Conservation (phyloP, 2,888 invertebrate species). For the Clepsis dumicolana region DNA sequence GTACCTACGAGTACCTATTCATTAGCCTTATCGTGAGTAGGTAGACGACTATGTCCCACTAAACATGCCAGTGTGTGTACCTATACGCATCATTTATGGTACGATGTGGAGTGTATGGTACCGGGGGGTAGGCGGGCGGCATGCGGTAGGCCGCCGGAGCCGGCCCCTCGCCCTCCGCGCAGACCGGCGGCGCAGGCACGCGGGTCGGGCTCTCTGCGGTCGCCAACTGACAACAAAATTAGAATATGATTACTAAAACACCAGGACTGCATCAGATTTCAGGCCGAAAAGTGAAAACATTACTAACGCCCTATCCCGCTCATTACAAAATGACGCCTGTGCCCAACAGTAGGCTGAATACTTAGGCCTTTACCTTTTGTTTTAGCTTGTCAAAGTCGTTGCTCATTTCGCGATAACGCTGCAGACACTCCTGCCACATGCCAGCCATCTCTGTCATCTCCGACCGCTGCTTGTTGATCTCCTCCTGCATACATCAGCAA, state of each 20-base stretch:
- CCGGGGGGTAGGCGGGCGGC: conserved; percentile 64
- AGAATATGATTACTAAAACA: not conserved
- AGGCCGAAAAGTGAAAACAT: too few species aligned
- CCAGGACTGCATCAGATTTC: too few species aligned
- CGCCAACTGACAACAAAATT: conserved; percentile 54
- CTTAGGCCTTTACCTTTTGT: conserved; percentile 61
- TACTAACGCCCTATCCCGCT: too few species aligned
- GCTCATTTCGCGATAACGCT: conserved; percentile 81
- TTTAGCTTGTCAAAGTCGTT: conserved; percentile 78
- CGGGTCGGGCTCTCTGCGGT: conserved; percentile 68
- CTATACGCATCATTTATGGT: not conserved
- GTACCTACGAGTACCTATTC: too few species aligned
- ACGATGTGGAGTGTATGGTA: conserved; percentile 38
- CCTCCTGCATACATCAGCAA: conserved; percentile 62
- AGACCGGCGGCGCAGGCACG: conserved; percentile 56
- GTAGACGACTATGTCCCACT: not conserved
- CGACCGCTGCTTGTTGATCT: conserved; percentile 78
- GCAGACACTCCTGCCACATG: conserved; percentile 83
- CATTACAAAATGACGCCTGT: too few species aligned
- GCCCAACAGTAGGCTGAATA: too few species aligned
- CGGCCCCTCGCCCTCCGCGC: conserved; percentile 70
- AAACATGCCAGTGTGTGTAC: not conserved
- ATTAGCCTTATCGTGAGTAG: too few species aligned
- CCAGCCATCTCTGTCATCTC: conserved; percentile 81
- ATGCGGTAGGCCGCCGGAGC: conserved; percentile 61